Base-by-base conservation (phyloP, 2,888 invertebrate species). In the Linyphia triangularis region DNA sequence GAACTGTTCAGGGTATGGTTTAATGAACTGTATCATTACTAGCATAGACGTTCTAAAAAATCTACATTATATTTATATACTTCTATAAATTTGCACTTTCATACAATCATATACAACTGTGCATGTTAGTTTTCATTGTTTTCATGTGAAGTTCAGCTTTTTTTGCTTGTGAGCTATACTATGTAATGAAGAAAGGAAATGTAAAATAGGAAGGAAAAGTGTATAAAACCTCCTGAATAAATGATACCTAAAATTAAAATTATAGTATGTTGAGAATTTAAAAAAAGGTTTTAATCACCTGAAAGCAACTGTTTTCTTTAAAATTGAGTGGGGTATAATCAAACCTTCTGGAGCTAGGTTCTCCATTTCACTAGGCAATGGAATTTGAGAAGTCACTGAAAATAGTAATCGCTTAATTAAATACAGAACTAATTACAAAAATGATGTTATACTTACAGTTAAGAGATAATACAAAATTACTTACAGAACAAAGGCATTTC, bases 301-400 rank as follows among this genome's bases (percentile, higher is more conserved):
- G 91, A 93, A 94, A 24, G 94, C 94, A 7, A 95, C 95, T 59
- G 95, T 94, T 92, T 96, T 96, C 92, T 96, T 96, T 77, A 97
- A 92, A 91, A 97, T 96, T 28, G 93, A 91, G 94, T 94, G 69
- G 22, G 92, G 91, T 33, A 75, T n/a, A 6, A 30, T 59, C 19
- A 67, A 88, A 65, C 59, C 78, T 37, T 89, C 81, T 61, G 94
- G 93, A 0, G 94, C 95, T 86, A 95, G 93, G n/a, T 7, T 16
- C 40, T 84, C 89, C 63, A 83, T 67, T 91, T 94, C 94, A 83
- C 92, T 93, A 2, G 94, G 93, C 10, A 93, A 81, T 19, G 93
- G 93, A 43, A 93, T 92, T 90, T 92, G 91, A 16, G 92, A 91
- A 43, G 92, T 92, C 61, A 91, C 92, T 92, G 90, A 43, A 91